These are phyloP conservation scores for Glyptemys insculpta DNA, from an alignment of 2,797 vertebrate genomes.

Conservation along the genomic window DNA sequence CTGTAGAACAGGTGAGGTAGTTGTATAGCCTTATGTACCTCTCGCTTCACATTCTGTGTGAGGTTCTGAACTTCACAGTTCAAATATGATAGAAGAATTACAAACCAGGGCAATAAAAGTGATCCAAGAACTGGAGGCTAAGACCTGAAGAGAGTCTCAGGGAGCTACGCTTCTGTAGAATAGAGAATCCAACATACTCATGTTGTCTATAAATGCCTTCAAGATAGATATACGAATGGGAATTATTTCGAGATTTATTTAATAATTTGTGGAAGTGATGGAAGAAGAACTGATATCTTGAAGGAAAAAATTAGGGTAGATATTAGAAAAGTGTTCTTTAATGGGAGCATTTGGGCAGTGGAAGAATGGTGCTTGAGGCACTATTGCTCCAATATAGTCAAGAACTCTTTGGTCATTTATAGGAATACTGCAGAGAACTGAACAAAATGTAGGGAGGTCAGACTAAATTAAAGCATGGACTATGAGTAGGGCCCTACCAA, in stretches of 20 bases:
- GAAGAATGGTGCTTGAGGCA: background rate
- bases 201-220: background rate
- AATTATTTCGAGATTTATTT: background rate
- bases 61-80: background rate
- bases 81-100: background rate
- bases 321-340: conserved; percentile 18
- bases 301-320: background rate
- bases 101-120: background rate
- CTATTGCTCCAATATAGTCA: background rate
- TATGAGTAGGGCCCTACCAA: background rate
- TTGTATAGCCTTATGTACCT: accelerated
- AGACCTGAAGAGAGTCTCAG: background rate
- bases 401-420: background rate
- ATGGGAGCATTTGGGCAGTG: background rate
- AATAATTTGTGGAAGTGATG: background rate
- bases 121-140: background rate
- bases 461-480: background rate
- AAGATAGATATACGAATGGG: background rate
- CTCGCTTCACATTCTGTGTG: background rate
- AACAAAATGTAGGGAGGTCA: background rate
- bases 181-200: background rate
- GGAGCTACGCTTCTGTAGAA: background rate
- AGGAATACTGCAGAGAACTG: background rate
- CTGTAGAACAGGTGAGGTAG: background rate
- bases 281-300: background rate